Percentiles rank a stretch among this genome's conserved stretches.
phyloP scores from a whole-genome alignment of 2,113 vertebrate genomes.

The Syrmaticus mikado region DNA sequence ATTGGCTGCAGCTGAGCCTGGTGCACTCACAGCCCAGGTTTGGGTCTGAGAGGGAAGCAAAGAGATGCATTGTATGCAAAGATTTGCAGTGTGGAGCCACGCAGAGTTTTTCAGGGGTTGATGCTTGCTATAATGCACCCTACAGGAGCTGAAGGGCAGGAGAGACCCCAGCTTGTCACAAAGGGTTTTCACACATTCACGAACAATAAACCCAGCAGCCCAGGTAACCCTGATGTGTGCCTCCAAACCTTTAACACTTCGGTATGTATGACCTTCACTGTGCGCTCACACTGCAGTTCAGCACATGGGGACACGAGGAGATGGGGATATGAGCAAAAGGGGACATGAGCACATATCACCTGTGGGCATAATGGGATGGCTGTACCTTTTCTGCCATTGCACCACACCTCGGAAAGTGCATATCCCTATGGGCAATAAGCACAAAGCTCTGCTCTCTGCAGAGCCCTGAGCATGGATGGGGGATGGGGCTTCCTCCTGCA shows the following conservation, averaged over 20 bases:
- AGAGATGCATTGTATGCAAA: background rate
- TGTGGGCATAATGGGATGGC: background rate
- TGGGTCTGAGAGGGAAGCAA: background rate
- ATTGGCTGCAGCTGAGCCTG: background rate
- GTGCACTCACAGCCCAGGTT: background rate
- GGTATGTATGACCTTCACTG: background rate
- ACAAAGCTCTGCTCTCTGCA: background rate
- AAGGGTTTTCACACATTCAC: background rate
- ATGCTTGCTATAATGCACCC: background rate
- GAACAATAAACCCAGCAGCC: background rate
- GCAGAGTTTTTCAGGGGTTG: background rate
- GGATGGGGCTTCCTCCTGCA: background rate
- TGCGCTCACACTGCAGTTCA: background rate
- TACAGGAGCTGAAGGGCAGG: background rate
- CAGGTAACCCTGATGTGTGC: background rate
- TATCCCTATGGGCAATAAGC: background rate
- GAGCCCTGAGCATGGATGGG: background rate
- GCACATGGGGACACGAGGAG: fast-evolving
- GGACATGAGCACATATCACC: too few relatives aligned
- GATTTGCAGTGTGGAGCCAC: background rate
- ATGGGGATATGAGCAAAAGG: too few relatives aligned
- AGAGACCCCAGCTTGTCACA: background rate
- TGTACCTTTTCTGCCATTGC: background rate
- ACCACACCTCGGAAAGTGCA: fast-evolving
- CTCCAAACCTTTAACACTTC: background rate